Evolutionary conservation across 1,140 invertebrate species (phyloP).

Genomic region (Platyscapa corneri): DNA sequence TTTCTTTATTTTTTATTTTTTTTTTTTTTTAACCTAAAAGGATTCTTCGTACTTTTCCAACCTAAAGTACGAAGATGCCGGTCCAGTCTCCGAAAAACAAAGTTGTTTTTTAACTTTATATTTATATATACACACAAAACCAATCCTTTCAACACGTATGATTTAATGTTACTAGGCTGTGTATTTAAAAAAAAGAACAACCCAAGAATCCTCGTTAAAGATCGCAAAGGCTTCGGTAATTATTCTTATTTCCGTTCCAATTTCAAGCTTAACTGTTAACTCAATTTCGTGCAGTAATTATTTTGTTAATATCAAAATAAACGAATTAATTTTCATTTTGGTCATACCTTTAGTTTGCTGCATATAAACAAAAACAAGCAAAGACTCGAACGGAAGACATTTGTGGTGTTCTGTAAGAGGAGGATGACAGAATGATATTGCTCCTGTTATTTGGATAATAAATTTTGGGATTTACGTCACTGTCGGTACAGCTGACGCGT

Average conservation of each 20-base stretch:
- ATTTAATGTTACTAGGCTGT: constrained; percentile 45
- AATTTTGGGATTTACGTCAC: not conserved
- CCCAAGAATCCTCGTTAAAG: constrained; percentile 42
- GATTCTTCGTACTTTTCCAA: not conserved
- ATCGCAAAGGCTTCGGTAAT: constrained; percentile 30
- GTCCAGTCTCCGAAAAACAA: constrained; percentile 13
- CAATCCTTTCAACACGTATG: constrained; percentile 44
- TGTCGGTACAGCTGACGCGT: too few species aligned
- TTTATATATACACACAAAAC: constrained; percentile 43
- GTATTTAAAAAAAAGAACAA: constrained; percentile 33
- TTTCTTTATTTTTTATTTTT: not conserved
- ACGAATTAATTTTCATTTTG: not conserved
- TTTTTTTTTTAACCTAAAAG: not conserved
- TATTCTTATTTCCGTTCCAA: constrained; percentile 38
- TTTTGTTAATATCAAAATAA: not conserved
- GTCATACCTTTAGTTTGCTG: not conserved
- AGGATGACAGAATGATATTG: not conserved
- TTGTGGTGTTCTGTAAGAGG: not conserved
- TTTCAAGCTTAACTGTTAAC: constrained; percentile 11
- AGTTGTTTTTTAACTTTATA: constrained; percentile 49
- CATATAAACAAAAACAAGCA: not conserved
- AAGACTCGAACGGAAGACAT: constrained; percentile 40
- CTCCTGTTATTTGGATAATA: not conserved
- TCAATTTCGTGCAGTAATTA: not conserved
- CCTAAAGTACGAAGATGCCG: not conserved